phyloP scores from a whole-genome alignment of 2,113 vertebrate genomes.

The Onychorhynchus coronatus region DNA sequence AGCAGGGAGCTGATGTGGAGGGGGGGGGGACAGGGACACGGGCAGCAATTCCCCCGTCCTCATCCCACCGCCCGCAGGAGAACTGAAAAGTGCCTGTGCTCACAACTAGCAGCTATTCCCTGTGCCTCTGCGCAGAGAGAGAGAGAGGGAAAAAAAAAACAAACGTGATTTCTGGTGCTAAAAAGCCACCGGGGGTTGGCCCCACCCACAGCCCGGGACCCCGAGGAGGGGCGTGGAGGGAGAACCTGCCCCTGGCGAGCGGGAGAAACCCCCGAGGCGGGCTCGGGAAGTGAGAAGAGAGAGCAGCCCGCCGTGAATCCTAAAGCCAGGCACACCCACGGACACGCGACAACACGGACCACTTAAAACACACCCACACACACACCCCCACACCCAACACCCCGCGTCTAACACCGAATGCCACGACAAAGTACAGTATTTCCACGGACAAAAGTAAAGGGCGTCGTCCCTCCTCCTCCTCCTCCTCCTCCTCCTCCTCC shows the following conservation, averaged over 20 bases:
- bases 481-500: background rate
- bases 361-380: background rate
- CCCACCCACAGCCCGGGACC: background rate
- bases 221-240: background rate
- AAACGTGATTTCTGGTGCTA: background rate
- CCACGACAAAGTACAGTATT: slow-evolving; percentile 26
- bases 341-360: background rate
- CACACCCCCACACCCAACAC: background rate
- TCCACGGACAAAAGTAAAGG: slow-evolving; percentile 15
- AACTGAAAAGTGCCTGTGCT: slow-evolving; percentile 37
- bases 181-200: background rate
- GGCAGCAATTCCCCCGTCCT: background rate
- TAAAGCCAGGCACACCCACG: background rate
- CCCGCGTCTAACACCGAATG: background rate
- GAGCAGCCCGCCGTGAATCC: background rate
- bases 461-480: background rate
- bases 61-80: background rate
- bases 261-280: background rate
- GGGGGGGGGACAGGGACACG: background rate
- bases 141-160: too few species aligned
- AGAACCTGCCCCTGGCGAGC: background rate
- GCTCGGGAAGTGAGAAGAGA: background rate
- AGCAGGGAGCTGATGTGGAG: background rate
- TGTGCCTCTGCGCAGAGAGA: background rate
- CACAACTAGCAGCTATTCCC: slow-evolving; percentile 39